Evolutionary conservation across 2,113 vertebrate genomes (phyloP).

Genomic region (Empidonax traillii): DNA sequence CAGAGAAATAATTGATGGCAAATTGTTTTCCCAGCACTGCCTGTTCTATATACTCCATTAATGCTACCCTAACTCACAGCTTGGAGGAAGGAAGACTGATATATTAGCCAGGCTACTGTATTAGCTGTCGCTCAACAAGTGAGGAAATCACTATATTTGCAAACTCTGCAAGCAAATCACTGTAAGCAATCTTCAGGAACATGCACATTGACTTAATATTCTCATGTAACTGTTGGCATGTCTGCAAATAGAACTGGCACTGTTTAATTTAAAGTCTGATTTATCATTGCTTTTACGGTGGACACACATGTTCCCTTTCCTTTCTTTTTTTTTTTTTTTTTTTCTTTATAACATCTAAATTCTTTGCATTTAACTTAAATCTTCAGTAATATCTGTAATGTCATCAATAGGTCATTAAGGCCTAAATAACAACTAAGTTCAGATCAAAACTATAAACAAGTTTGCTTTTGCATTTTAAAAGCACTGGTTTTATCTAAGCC

Average conservation of each 20-base stretch:
- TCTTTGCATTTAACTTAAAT: not conserved
- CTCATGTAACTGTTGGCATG: not conserved
- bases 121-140: slow-evolving; percentile 21
- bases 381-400: not conserved
- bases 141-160: slow-evolving; percentile 8
- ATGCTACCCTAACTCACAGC: not conserved
- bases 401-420: not conserved
- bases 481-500: not conserved
- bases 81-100: not conserved
- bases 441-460: not conserved
- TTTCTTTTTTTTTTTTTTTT: not conserved
- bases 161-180: slow-evolving; percentile 17
- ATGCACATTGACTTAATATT: not conserved
- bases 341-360: not conserved
- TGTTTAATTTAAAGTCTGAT: not conserved
- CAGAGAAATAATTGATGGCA: not conserved
- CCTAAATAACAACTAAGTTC: not conserved
- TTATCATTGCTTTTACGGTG: not conserved
- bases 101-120: not conserved
- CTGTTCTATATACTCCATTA: not conserved
- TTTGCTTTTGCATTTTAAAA: not conserved
- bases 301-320: accelerated
- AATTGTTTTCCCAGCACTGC: not conserved
- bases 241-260: not conserved
- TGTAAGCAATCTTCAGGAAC: not conserved